A percentile compares a stretch with the other conserved stretches of the same genome.
Evolutionary conservation across 2,113 vertebrate species (phyloP).

Genomic region (Rattus rattus): DNA sequence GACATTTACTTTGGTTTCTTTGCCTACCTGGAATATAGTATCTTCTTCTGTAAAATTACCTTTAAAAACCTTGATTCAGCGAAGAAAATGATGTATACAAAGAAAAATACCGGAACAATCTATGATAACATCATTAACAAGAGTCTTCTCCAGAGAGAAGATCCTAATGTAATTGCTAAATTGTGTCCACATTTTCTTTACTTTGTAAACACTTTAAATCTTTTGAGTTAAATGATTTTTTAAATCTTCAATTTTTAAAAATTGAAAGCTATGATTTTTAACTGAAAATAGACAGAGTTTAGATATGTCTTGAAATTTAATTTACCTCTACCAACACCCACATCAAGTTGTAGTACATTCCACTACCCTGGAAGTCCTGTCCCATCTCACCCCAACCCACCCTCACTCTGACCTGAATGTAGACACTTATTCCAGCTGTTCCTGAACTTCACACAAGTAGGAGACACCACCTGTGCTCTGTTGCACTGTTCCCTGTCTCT

Average conservation of each 20-base stretch:
- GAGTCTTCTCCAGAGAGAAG: not conserved
- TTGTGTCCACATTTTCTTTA: not conserved
- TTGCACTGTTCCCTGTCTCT: not conserved
- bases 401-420: not conserved
- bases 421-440: not conserved
- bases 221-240: not conserved
- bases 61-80: not conserved
- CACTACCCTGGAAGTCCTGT: not conserved
- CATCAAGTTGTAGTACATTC: not conserved
- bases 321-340: not conserved
- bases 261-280: not conserved
- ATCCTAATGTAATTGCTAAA: conserved; percentile 3
- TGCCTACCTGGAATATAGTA: not conserved
- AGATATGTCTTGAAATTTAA: not conserved
- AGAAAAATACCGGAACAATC: not conserved
- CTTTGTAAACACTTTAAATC: not conserved
- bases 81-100: not conserved
- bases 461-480: not conserved
- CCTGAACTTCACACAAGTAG: not conserved
- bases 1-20: not conserved
- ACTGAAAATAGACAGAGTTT: not conserved
- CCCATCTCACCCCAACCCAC: not conserved
- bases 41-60: not conserved
- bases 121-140: not conserved
- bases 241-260: not conserved